Base-by-base conservation (phyloP, 92 coral and sea anemone species). In the Zoanthus sociatus region DNA sequence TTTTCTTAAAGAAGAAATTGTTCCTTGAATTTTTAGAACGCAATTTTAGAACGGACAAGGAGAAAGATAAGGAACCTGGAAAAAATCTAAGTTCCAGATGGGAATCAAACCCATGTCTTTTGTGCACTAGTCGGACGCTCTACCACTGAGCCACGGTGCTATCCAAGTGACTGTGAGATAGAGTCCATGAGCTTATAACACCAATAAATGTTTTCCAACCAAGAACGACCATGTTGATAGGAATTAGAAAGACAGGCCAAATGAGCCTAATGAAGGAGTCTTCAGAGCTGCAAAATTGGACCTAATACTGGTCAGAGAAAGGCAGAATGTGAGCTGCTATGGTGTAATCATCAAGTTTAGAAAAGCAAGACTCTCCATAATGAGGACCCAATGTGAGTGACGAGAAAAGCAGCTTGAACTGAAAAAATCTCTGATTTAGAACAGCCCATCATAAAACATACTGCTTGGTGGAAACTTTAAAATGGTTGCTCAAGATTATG, bases 361-460 rank as follows among this genome's bases (percentile, higher is more conserved):
- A 90, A 93, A 20, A 14, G 90, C 11, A 92, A 87, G 78, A 87
- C 90, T 37, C 79, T 92, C 20, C 93, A 92, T 71, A 77, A 90
- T 5, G 91, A 93, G 63, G 89, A 50, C 55, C 55, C 11, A 1
- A 5, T 50, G 94, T 72, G 69, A 33, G 73, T 26, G 91, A 92
- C 60, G 91, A 89, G 79, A 30, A 73, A 50, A 68, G 86, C 85
- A 47, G 85, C 15, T 55, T 61, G 92, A 90, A 63, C 87, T 89
- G 46, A 90, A 86, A 72, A 50, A 50, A 48, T 50, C 54, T 7
- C 55, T 50, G 7, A 50, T 5, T 50, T 11, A 50, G 7, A 50
- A 1, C 55, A 50, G 1, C 55, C 55, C 55, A 50, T 50, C 55
- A 50, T 11, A 50, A 3, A 50, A 50, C 55, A 50, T 50, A 7